Percentiles rank a stretch among this genome's conserved stretches.
Evolutionary conservation across 2,797 vertebrate species (phyloP).

Genomic region (Poecilia gillii): DNA sequence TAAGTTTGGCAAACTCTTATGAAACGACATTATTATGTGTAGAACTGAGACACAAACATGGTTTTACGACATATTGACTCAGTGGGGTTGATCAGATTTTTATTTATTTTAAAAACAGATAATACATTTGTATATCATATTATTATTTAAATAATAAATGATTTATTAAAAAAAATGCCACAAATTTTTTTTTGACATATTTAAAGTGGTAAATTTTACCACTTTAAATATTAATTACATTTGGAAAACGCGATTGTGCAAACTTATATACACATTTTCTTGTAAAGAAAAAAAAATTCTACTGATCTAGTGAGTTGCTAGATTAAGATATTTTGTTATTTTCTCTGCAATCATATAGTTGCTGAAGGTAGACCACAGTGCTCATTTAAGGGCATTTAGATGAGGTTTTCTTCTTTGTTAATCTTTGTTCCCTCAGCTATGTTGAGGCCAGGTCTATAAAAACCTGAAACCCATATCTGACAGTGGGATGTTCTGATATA

Average conservation of each 20-base stretch:
- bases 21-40: not conserved
- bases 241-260: not conserved
- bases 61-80: not conserved
- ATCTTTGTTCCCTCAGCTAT: not conserved
- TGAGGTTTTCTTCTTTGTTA: not conserved
- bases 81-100: not conserved
- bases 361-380: not conserved
- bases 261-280: not conserved
- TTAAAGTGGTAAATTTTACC: not conserved
- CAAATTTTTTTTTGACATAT: not conserved
- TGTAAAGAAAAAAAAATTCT: not conserved
- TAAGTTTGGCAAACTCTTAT: not conserved
- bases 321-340: not conserved
- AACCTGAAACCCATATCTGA: not conserved
- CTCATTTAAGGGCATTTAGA: not conserved
- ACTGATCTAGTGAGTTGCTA: not conserved
- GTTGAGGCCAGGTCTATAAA: not conserved
- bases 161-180: not conserved
- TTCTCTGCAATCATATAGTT: not conserved
- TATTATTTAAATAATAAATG: too few species aligned
- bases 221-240: not conserved
- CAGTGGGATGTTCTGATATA: not conserved
- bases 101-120: not conserved
- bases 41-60: not conserved
- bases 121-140: not conserved